A percentile compares a stretch with the other conserved stretches of the same genome.
Conservation (phyloP, 2,113 vertebrate species). For the Hyperopisus bebe region DNA sequence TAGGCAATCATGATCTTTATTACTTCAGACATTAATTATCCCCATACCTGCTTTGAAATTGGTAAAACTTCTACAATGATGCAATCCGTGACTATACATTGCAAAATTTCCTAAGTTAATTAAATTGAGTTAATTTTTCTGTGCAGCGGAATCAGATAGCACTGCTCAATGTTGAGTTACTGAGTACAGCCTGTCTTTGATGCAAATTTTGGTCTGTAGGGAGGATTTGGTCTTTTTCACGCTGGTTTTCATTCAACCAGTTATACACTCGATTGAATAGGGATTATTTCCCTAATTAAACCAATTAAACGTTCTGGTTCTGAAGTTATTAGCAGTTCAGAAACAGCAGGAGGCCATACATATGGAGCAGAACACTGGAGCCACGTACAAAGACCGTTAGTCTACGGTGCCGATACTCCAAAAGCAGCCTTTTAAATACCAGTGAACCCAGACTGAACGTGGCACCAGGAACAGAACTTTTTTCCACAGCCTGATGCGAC, state of each 20-base stretch:
- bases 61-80: slow-evolving; percentile 10
- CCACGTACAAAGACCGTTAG: not conserved
- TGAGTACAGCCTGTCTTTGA: not conserved
- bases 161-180: not conserved
- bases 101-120: not conserved
- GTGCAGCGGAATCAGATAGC: not conserved
- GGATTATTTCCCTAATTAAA: slow-evolving; percentile 3
- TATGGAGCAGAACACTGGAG: not conserved
- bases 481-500: not conserved
- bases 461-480: not conserved
- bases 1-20: not conserved
- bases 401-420: not conserved
- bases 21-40: slow-evolving; percentile 15
- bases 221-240: not conserved
- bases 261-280: not conserved
- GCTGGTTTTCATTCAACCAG: not conserved
- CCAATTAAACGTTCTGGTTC: not conserved
- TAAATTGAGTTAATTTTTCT: not conserved
- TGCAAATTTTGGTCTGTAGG: not conserved
- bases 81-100: slow-evolving; percentile 10
- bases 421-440: not conserved
- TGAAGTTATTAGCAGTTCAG: not conserved
- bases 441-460: not conserved
- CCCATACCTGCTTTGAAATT: not conserved
- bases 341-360: not conserved